Percentiles rank a stretch among this genome's conserved stretches.
These are phyloP conservation scores for Ciconia nigra DNA, from an alignment of 2,797 vertebrate species.

Conservation along the genomic window DNA sequence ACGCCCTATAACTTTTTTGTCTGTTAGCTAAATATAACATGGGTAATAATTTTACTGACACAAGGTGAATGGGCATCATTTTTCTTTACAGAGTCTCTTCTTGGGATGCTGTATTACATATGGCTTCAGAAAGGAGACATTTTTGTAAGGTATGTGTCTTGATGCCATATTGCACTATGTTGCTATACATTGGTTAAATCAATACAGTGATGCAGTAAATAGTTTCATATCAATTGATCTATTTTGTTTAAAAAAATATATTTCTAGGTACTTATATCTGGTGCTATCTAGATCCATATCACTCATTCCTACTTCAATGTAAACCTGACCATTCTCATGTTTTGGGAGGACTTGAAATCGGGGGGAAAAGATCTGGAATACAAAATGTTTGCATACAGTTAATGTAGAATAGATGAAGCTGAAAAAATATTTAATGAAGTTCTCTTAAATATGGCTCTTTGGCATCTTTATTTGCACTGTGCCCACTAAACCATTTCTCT, in stretches of 20 bases:
- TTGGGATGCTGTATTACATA: neutral
- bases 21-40: slow-evolving; percentile 20
- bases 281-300: neutral
- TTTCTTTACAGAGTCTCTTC: neutral
- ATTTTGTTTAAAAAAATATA: neutral
- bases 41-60: neutral
- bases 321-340: neutral
- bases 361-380: neutral
- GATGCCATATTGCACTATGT: neutral
- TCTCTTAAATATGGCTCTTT: neutral
- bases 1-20: neutral
- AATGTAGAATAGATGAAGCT: neutral
- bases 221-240: neutral
- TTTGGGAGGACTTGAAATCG: neutral
- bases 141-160: neutral
- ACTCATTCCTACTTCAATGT: neutral
- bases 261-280: neutral
- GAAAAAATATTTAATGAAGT: neutral
- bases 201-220: neutral
- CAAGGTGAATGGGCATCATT: neutral
- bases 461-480: neutral
- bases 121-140: neutral
- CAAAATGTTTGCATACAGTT: neutral
- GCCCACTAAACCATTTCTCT: neutral
- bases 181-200: neutral